These are phyloP conservation scores for Sminthopsis crassicaudata DNA, from an alignment of 2,113 vertebrate genomes.

Conservation along the genomic window DNA sequence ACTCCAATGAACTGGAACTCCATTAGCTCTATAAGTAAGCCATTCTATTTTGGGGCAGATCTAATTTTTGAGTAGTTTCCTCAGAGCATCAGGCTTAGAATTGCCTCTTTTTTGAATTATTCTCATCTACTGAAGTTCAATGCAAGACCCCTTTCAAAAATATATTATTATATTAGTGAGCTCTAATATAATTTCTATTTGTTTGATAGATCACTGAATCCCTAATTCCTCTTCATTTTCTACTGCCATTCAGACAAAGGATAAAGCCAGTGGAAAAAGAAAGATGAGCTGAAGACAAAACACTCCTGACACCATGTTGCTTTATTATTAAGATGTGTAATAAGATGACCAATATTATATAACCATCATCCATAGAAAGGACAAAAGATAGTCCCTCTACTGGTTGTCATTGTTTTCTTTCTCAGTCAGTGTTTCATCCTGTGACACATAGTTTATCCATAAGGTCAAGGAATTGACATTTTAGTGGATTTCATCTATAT, in stretches of 20 bases:
- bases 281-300: neutral
- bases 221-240: neutral
- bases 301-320: neutral
- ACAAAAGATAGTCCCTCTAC: neutral
- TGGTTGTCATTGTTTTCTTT: constrained; percentile 38
- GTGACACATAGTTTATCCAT: constrained; percentile 33
- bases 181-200: constrained; percentile 7
- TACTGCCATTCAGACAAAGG: neutral
- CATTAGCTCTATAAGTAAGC: neutral
- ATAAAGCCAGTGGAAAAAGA: neutral
- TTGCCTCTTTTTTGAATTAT: neutral
- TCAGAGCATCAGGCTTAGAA: neutral
- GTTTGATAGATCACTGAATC: neutral
- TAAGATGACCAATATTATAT: neutral
- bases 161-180: neutral
- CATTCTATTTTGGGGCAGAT: neutral
- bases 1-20: neutral
- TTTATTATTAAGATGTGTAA: neutral
- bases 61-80: neutral
- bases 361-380: constrained; percentile 7
- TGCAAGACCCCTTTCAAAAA: neutral
- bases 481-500: constrained; percentile 63
- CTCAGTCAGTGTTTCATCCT: constrained; percentile 44
- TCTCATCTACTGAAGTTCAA: neutral
- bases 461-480: constrained; percentile 53